Conservation (phyloP, 2,113 vertebrate genomes). For the Peromyscus leucopus region DNA sequence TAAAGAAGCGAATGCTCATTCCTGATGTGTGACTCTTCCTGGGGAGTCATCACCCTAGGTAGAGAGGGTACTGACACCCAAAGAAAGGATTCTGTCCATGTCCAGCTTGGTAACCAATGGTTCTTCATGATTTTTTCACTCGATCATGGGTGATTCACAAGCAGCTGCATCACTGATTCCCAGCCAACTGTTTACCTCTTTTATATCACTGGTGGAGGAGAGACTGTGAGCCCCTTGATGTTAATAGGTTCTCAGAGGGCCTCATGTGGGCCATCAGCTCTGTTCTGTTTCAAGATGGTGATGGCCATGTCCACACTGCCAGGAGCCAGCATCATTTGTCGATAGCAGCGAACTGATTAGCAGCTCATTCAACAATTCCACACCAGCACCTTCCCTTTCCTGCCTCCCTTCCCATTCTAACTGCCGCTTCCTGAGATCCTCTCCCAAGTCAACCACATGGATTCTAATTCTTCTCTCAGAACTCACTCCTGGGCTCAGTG, state of each 20-base stretch:
- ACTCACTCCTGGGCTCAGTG: not conserved
- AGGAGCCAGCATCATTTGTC: not conserved
- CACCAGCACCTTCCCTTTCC: not conserved
- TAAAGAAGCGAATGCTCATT: not conserved
- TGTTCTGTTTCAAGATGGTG: not conserved
- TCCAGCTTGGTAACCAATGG: not conserved
- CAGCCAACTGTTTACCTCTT: not conserved
- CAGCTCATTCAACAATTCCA: rapidly evolving
- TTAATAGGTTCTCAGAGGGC: not conserved
- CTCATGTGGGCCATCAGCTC: not conserved
- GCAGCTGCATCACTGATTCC: too few relatives aligned
- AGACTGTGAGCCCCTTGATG: not conserved
- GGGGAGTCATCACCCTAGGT: not conserved
- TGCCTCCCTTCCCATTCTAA: not conserved
- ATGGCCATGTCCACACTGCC: not conserved
- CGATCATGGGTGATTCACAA: rapidly evolving
- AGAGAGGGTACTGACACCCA: not conserved
- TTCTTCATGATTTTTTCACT: not conserved
- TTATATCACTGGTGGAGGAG: not conserved
- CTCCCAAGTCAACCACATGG: not conserved
- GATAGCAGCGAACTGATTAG: not conserved
- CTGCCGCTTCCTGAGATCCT: not conserved
- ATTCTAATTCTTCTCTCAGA: not conserved
- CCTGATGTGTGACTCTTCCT: not conserved
- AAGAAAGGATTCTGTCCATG: not conserved